Conservation (phyloP, 2,797 vertebrate genomes). For the Tamandua tetradactyla region DNA sequence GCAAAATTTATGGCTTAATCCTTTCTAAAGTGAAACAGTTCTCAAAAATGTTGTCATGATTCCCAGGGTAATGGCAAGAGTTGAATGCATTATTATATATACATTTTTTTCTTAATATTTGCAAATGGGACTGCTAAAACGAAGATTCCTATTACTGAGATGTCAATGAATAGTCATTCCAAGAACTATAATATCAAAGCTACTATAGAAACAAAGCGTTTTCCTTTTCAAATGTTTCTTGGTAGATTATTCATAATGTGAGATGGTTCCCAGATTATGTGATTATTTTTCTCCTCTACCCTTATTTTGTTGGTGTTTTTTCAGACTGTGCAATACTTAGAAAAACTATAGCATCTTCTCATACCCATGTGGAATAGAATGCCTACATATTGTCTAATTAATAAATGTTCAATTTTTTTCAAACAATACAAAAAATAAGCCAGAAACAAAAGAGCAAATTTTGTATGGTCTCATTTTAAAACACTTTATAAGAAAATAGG, state of each 20-base stretch:
- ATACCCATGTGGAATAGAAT: conserved; percentile 93
- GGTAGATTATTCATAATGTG: conserved; percentile 93
- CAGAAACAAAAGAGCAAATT: too few species aligned
- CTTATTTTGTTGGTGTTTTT: conserved; percentile 84
- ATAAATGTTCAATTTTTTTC: conserved; percentile 85
- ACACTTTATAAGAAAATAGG: too few species aligned
- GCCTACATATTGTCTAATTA: conserved; percentile 88
- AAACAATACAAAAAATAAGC: too few species aligned
- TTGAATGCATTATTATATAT: conserved; percentile 87
- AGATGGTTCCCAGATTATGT: conserved; percentile 96
- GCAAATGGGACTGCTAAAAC: conserved; percentile 97
- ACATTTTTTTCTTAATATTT: conserved; percentile 90
- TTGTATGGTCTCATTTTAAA: too few species aligned
- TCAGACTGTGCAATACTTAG: conserved; percentile 99
- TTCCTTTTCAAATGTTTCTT: conserved; percentile 87
- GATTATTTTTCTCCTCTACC: conserved; percentile 85
- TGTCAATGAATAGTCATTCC: conserved; percentile 91
- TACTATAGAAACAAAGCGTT: conserved; percentile 89
- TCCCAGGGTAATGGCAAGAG: conserved; percentile 83
- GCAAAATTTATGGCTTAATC: too few species aligned
- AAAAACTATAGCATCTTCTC: conserved; percentile 92
- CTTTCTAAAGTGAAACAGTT: conserved; percentile 80
- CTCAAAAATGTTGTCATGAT: conserved; percentile 81
- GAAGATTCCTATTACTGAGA: conserved; percentile 92
- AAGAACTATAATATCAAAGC: conserved; percentile 87